phyloP scores from a whole-genome alignment of 2,888 invertebrate genomes.

The Tineola bisselliella region DNA sequence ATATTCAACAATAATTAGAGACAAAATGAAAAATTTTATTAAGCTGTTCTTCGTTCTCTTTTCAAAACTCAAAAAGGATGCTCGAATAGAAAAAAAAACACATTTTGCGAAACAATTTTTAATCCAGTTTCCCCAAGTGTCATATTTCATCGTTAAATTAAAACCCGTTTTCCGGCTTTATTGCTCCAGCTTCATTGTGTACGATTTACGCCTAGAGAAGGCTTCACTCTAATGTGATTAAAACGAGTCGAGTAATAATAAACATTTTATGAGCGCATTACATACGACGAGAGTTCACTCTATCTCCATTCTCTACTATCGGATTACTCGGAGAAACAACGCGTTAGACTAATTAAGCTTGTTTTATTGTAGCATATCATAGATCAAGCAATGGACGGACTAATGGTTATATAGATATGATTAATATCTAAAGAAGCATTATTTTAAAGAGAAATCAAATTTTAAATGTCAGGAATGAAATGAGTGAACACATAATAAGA shows the following conservation, averaged over 20 bases:
- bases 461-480: neutral
- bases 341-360: slow-evolving; percentile 12
- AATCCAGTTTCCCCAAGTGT: slow-evolving; percentile 23
- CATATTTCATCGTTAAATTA: slow-evolving; percentile 33
- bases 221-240: slow-evolving; percentile 34
- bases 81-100: slow-evolving; percentile 13
- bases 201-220: slow-evolving; percentile 21
- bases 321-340: slow-evolving; percentile 10
- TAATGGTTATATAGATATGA: slow-evolving; percentile 25
- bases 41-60: slow-evolving; percentile 10
- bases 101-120: slow-evolving; percentile 18
- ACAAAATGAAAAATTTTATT: slow-evolving; percentile 1
- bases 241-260: slow-evolving; percentile 36
- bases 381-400: slow-evolving; percentile 29
- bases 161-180: slow-evolving; percentile 30
- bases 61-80: neutral
- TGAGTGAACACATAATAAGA: too few relatives aligned
- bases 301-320: slow-evolving; percentile 11
- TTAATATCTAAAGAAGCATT: neutral
- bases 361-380: slow-evolving; percentile 15
- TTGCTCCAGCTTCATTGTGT: slow-evolving; percentile 27
- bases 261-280: slow-evolving; percentile 43
- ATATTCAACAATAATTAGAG: neutral
- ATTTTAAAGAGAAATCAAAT: neutral
- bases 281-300: slow-evolving; percentile 22